Base-by-base conservation (phyloP, 2,113 vertebrate genomes). In the Rana temporaria region DNA sequence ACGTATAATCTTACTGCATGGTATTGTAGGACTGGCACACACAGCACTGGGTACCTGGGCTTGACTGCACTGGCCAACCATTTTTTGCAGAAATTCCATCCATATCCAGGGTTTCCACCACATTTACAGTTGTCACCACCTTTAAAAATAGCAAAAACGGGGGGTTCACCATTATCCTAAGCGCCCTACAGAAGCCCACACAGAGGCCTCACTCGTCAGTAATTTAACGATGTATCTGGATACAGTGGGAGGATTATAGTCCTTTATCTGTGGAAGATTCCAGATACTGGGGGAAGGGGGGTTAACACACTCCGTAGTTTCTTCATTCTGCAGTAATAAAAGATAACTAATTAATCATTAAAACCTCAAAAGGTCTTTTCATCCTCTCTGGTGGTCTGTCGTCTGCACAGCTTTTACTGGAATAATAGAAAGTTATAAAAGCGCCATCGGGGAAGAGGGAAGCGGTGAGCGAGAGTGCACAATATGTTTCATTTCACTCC, bases 341-440 rank as follows among this genome's bases (percentile, higher is more conserved):
- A 84, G 62, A 86, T 72, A 85, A 81, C 82, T 89, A 86, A 90
- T 91, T 90, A 91, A 87, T 91, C 67, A 63, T 87, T 88, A 84
- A 82, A 75, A 85, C 86, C 85, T 90, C 88, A 84, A 89, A 90
- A 88, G 88, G 87, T 89, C 90, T 88, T 91, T 90, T 91, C 84
- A 87, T 91, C 90, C 88, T 89, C 90, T 88, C 89, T 87, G 93
- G 91, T 92, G 90, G 90, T 89, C 92, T 86, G 30, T 73, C 67
- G 87, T 88, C 87, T 88, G 85, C 89, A 68, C 72, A 60, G 87
- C 84, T 89, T 90, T 90, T 90, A 91, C 91, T 90, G 89, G 78
- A 88, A 79, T 84, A 84, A 90, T 87, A 86, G 88, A 88, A 89
- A 73, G 90, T 87, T 89, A 87, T 93, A 91, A 92, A 93, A 90